These are phyloP conservation scores for Harlomillsia oculata DNA, from an alignment of 1,140 invertebrate genomes.

Conservation along the genomic window DNA sequence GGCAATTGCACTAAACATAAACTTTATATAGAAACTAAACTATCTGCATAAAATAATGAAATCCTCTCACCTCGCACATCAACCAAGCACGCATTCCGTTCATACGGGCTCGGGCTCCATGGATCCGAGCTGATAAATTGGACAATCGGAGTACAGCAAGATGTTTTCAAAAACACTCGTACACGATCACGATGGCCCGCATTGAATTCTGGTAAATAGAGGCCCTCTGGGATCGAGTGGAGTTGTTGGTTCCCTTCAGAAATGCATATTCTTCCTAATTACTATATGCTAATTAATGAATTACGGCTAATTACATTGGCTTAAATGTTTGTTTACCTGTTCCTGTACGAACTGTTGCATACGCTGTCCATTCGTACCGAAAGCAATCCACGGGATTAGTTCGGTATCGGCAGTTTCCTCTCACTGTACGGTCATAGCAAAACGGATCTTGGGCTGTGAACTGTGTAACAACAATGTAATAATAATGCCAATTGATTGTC, in stretches of 20 bases:
- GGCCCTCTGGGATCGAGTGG: slow-evolving; percentile 13
- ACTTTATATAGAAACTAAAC: not conserved
- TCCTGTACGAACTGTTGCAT: slow-evolving; percentile 19
- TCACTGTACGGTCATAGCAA: slow-evolving; percentile 25
- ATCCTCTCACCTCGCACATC: slow-evolving; percentile 20
- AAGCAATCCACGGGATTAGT: slow-evolving; percentile 27
- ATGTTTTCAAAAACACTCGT: slow-evolving; percentile 23
- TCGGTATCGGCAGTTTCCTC: slow-evolving; percentile 26
- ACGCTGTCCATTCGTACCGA: slow-evolving; percentile 28
- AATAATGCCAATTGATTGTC: too few species aligned
- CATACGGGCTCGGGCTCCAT: not conserved
- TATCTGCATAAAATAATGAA: not conserved
- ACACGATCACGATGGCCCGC: slow-evolving; percentile 7
- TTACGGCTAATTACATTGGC: not conserved
- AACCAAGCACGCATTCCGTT: slow-evolving; percentile 16
- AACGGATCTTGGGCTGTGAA: not conserved
- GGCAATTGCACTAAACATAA: too few species aligned
- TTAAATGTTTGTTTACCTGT: too few species aligned
- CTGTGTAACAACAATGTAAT: too few species aligned
- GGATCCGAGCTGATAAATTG: slow-evolving; percentile 13
- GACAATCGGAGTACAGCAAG: slow-evolving; percentile 27
- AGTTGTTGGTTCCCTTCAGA: not conserved
- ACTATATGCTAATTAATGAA: not conserved
- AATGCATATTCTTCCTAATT: not conserved
- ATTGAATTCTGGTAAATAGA: slow-evolving; percentile 5